Evolutionary conservation across 92 coral and sea anemone genomes (phyloP).

Genomic region (Paramuricea clavata): DNA sequence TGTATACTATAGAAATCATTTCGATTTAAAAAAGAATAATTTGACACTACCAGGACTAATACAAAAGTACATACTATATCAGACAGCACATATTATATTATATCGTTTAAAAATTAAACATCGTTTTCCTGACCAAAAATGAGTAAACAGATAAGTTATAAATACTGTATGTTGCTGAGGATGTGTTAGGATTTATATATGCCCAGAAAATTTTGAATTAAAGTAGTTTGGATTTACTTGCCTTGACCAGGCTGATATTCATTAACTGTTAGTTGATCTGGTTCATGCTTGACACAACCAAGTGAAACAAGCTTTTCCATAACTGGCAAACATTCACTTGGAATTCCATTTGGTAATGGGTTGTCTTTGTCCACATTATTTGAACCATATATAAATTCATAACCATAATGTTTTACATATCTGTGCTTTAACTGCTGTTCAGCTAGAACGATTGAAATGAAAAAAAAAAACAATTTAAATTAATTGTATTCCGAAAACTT

Average conservation of each 20-base stretch:
- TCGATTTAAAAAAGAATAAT: no score
- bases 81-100: no score
- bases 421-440: constrained; percentile 90
- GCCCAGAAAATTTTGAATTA: no score
- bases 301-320: constrained; percentile 74
- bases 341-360: constrained; percentile 89
- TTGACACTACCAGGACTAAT: no score
- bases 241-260: constrained; percentile 98
- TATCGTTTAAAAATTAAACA: no score
- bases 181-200: no score
- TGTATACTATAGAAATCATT: no score
- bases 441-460: constrained; percentile 68
- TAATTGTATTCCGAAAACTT: no score
- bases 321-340: constrained; percentile 74
- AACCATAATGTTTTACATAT: constrained; percentile 95
- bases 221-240: constrained; percentile 24
- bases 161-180: no score
- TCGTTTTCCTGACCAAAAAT: no score
- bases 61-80: no score
- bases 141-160: no score
- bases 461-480: not conserved
- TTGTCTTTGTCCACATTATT: constrained; percentile 83
- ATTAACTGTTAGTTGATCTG: constrained; percentile 96
- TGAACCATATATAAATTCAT: constrained; percentile 90
- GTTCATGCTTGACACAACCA: constrained; percentile 65